Evolutionary conservation across 2,888 invertebrate species (phyloP).

Genomic region (Stegophylla sp.): DNA sequence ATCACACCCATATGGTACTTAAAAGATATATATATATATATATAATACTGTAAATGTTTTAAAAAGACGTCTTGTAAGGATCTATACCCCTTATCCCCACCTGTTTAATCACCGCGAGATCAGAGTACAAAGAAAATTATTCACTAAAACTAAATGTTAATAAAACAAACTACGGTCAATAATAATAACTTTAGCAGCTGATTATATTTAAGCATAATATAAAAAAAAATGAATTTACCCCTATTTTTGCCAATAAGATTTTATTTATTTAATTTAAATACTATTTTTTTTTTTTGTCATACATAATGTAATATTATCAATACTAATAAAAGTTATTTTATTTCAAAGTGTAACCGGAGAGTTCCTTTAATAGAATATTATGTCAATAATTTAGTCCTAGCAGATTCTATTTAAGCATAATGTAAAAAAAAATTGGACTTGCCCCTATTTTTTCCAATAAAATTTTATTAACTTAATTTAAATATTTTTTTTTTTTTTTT

Average conservation of each 20-base stretch:
- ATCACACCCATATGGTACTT: too few relatives aligned
- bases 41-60: too few relatives aligned
- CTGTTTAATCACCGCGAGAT: too few relatives aligned
- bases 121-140: too few relatives aligned
- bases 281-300: background rate
- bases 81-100: too few relatives aligned
- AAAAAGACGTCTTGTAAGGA: too few relatives aligned
- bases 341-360: background rate
- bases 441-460: background rate
- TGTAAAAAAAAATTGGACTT: background rate
- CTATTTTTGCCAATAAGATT: background rate
- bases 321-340: background rate
- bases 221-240: background rate
- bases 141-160: too few relatives aligned
- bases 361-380: background rate
- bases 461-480: background rate
- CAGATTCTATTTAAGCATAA: background rate
- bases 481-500: background rate
- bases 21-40: too few relatives aligned
- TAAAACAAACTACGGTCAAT: background rate
- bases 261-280: background rate
- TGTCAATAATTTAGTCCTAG: background rate
- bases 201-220: background rate
- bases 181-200: slow-evolving; percentile 1
- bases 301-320: background rate